Evolutionary conservation across 1,140 invertebrate genomes (phyloP), one percentile per base, ranked within the genome.

Genomic region (Drosophila takahashii): DNA sequence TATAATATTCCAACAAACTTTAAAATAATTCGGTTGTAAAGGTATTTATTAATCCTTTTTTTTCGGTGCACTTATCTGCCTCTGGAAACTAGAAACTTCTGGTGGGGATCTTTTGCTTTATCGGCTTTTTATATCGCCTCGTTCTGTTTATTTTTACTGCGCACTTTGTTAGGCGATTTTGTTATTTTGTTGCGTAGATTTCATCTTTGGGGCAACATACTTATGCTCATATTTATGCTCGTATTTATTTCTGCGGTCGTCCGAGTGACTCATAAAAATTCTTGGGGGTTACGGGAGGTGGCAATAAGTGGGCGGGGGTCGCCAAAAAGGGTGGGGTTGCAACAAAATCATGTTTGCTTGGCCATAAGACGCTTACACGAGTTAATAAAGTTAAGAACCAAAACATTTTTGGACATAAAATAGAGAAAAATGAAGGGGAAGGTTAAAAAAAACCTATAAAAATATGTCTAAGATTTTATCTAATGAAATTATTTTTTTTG

Each of bases 141-240:
- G 15, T 29, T 50, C 44, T 79, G 50, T 83, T 79, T 72, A 54
- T 81, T 75, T 71, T 64, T 54, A 71, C 83, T 87, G 78, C 81
- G 81, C 78, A 85, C 48, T 67, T 76, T 76, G 54, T 73, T 26
- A 29, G 48, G n/a, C 36, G 67, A 72, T 73, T 56, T 64, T 54
- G 64, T 51, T 66, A 72, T 73, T 54, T 62, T 56, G 65, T 57
- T 59, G 73, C 59, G 60, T 75, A 71, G 57, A 73, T 77, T 66
- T 59, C 44, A 48, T 59, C 36, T 70, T 48, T 56, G 42, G 44
- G 27, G 11, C 42, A 51, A 53, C 47, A 59, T 32, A 72, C 59
- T 44, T 39, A 37, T 71, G 64, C 15, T 18, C 36, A 36, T 47
- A 45, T 39, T 57, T 70, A 69, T 69, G 66, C 45, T 69, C 29